A percentile compares a stretch with the other conserved stretches of the same genome.
phyloP scores from a whole-genome alignment of 2,888 invertebrate genomes.

The Poecilus cupreus region DNA sequence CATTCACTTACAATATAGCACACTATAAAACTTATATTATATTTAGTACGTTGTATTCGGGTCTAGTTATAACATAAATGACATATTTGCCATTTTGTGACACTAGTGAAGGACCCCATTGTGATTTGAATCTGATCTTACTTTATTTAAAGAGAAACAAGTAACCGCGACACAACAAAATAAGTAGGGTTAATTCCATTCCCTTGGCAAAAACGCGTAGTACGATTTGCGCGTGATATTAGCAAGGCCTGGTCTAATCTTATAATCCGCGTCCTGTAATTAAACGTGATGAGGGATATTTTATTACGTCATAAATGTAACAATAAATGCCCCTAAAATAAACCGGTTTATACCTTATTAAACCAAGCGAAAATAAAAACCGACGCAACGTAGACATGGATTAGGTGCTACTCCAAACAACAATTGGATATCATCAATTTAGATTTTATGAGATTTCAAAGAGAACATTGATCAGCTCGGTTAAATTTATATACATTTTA shows the following conservation, averaged over 20 bases:
- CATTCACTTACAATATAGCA: too few relatives aligned
- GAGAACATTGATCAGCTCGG: too few relatives aligned
- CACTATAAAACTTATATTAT: too few relatives aligned
- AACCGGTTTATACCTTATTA: conserved; percentile 57
- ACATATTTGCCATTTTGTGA: too few relatives aligned
- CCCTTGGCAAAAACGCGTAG: conserved; percentile 16
- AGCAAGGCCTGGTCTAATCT: conserved; percentile 48
- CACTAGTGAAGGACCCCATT: too few relatives aligned
- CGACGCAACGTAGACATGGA: conserved; percentile 3
- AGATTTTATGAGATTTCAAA: too few relatives aligned
- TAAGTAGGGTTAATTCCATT: conserved; percentile 21
- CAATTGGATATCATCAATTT: background rate
- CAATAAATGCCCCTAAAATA: conserved; percentile 56
- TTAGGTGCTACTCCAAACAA: background rate
- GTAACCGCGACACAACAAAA: background rate
- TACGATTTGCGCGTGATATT: conserved; percentile 39
- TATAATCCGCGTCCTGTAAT: conserved; percentile 56
- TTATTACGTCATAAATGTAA: conserved; percentile 59
- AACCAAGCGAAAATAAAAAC: conserved; percentile 50
- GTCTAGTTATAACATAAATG: too few relatives aligned
- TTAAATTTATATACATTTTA: too few relatives aligned
- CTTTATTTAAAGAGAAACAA: background rate
- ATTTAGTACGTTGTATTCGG: too few relatives aligned
- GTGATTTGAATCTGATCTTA: too few relatives aligned
- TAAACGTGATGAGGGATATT: conserved; percentile 59